Conservation (phyloP, 2,797 vertebrate species). For the Taenioides sp. region DNA sequence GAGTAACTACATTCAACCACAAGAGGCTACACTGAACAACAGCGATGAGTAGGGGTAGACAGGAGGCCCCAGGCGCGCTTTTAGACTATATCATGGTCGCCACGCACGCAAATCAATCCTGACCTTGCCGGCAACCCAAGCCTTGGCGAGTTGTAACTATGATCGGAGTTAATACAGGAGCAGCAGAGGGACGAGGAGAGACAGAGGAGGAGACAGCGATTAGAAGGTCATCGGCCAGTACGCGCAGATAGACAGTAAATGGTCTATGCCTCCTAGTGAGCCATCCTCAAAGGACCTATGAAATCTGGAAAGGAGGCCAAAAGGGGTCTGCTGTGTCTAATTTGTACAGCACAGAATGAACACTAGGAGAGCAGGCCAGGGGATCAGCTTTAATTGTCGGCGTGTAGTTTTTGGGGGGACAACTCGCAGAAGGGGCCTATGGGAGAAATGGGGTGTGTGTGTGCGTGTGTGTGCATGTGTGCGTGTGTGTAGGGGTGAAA, state of each 20-base stretch:
- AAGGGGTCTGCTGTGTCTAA: slow-evolving; percentile 67
- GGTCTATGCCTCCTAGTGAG: slow-evolving; percentile 72
- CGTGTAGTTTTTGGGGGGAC: slow-evolving; percentile 37
- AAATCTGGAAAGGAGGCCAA: slow-evolving; percentile 64
- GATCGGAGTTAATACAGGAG: slow-evolving; percentile 39
- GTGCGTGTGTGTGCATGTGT: too few species aligned
- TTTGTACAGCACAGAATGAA: slow-evolving; percentile 63
- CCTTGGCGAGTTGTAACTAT: slow-evolving; percentile 45
- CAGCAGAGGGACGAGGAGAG: slow-evolving; percentile 3
- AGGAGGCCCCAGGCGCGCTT: slow-evolving; percentile 42
- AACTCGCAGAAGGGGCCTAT: slow-evolving; percentile 49
- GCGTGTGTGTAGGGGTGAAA: too few species aligned
- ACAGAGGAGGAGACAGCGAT: slow-evolving; percentile 50
- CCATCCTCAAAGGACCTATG: slow-evolving; percentile 75
- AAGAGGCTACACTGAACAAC: slow-evolving; percentile 46
- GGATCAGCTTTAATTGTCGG: slow-evolving; percentile 56
- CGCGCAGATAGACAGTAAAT: slow-evolving; percentile 82
- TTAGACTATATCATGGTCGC: slow-evolving; percentile 28
- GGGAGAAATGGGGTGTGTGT: not conserved
- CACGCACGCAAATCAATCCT: slow-evolving; percentile 54
- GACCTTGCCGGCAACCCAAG: slow-evolving; percentile 59
- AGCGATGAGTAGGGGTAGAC: slow-evolving; percentile 50
- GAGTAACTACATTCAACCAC: slow-evolving; percentile 66
- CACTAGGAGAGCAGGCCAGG: slow-evolving; percentile 44
- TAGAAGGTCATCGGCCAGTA: slow-evolving; percentile 77